These are phyloP conservation scores for Notodonta ziczac DNA, from an alignment of 2,888 invertebrate genomes.

Conservation along the genomic window DNA sequence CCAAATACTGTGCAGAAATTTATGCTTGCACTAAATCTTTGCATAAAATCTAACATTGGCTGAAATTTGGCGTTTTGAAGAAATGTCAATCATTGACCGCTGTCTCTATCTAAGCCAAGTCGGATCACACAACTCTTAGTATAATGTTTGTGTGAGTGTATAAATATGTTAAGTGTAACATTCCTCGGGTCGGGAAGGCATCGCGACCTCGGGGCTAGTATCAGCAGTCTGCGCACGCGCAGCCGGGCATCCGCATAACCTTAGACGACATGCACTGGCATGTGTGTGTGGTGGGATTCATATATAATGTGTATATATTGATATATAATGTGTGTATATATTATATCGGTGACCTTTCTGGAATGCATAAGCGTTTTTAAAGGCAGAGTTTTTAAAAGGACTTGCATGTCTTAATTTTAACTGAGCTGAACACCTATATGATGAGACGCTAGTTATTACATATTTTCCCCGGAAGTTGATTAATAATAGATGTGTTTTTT, in stretches of 20 bases:
- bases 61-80: no score
- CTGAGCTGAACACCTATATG: no score
- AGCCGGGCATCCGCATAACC: constrained; percentile 76
- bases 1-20: no score
- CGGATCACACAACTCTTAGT: no score
- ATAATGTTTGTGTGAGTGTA: not conserved
- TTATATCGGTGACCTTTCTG: constrained; percentile 40
- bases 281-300: not conserved
- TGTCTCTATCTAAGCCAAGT: no score
- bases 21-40: no score
- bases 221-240: constrained; percentile 69
- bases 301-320: constrained; percentile 20
- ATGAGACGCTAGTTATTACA: no score
- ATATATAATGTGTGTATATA: constrained; percentile 19
- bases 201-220: constrained; percentile 69
- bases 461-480: no score
- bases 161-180: constrained; percentile 51
- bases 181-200: constrained; percentile 55
- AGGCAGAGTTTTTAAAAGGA: not conserved
- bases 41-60: no score
- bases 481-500: no score
- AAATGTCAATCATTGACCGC: no score
- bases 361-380: constrained; percentile 21
- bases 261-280: constrained; percentile 47
- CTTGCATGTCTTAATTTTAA: no score